phyloP scores from a whole-genome alignment of 2,113 vertebrate genomes.

The Chroicocephalus ridibundus region DNA sequence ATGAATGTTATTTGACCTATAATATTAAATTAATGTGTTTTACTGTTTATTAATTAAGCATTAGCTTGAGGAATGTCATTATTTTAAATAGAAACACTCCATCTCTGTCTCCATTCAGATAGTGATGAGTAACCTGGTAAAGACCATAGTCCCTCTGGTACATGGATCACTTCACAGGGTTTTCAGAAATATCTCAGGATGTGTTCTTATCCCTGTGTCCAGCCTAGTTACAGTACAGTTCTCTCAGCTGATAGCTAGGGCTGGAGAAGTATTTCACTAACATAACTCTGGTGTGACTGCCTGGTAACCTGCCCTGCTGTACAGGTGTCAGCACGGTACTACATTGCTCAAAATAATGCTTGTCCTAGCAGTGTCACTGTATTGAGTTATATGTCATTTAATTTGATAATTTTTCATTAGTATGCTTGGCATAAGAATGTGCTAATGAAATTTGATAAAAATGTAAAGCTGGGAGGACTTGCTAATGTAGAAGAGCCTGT shows the following conservation, averaged over 20 bases:
- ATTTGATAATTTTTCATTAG: not conserved
- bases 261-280: not conserved
- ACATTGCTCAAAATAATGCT: not conserved
- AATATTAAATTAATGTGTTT: not conserved
- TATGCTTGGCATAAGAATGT: not conserved
- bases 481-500: not conserved
- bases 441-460: slow-evolving; percentile 29
- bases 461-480: not conserved
- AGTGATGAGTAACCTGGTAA: not conserved
- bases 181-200: not conserved
- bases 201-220: not conserved
- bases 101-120: not conserved
- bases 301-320: not conserved
- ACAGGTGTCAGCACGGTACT: not conserved
- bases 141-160: not conserved
- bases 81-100: not conserved
- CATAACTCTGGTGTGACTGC: not conserved
- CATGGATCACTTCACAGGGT: not conserved
- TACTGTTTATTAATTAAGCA: slow-evolving; percentile 27
- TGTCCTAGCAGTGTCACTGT: not conserved
- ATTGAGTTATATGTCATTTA: not conserved
- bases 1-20: not conserved
- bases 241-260: not conserved
- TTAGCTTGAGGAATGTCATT: not conserved
- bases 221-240: not conserved